These are phyloP conservation scores for Umimayanthus kanabou DNA, from an alignment of 92 coral and sea anemone species.

Conservation along the genomic window DNA sequence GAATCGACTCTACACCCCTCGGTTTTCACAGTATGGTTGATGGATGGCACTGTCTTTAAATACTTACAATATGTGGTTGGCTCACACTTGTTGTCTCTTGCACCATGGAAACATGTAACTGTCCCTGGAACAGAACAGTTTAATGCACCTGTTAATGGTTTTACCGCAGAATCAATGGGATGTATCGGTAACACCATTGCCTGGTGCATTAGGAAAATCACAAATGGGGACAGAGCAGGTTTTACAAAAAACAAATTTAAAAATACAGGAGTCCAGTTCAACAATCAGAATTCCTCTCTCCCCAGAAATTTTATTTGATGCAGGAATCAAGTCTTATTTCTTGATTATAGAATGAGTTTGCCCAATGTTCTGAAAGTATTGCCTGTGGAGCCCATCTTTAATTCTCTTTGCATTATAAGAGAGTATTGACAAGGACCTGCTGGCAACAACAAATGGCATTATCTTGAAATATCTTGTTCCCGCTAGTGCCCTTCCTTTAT, in stretches of 20 bases:
- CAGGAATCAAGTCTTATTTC: background rate
- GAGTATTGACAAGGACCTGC: background rate
- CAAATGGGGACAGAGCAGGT: background rate
- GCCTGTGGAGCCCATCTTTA: background rate
- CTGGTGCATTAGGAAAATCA: slow-evolving; percentile 5
- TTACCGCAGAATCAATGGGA: background rate
- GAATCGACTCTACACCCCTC: slow-evolving; percentile 29
- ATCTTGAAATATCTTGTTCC: background rate
- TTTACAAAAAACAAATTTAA: background rate
- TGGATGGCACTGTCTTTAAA: background rate
- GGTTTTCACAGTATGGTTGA: background rate
- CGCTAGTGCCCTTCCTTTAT: slow-evolving; percentile 1
- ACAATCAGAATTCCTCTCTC: background rate
- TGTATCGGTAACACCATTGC: background rate
- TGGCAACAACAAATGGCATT: background rate
- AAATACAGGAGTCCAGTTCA: background rate
- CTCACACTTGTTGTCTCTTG: slow-evolving; percentile 4
- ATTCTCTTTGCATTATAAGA: background rate
- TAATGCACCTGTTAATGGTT: slow-evolving; percentile 8
- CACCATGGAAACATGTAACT: too few species aligned
- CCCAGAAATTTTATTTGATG: too few species aligned
- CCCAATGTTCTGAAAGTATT: background rate
- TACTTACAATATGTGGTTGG: slow-evolving; percentile 4
- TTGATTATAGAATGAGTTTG: background rate
- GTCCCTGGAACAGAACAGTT: background rate